Base-by-base conservation (phyloP, 1,140 invertebrate species). In the Rhagoletis zephyria region DNA sequence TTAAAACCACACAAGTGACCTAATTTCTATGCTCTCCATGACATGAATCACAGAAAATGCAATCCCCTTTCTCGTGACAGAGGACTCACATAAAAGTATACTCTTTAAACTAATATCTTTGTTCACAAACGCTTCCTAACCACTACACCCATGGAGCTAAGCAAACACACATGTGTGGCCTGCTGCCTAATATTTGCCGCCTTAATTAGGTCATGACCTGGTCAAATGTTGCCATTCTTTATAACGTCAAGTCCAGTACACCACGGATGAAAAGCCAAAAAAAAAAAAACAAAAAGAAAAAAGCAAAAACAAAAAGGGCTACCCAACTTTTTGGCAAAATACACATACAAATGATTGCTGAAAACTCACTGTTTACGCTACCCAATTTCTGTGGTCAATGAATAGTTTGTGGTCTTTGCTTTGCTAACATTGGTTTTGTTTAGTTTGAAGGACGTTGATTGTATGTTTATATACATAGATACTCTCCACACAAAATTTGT, bases 151-250 rank as follows among this genome's bases (percentile, higher is more conserved):
- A 1, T 30, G 9, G 9, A 12, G 3, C n/a, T 40, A 42, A 9
- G 59, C n/a, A 85, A 19, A 30, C 14, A 85, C n/a, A 59, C 81
- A 60, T 85, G 63, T 85, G 30, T 61, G 59, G 16, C 1, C 12
- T 40, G 40, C 10, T 61, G 56, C 3, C 56, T 63, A 85, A 85
- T 85, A 63, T 85, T 85, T 85, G 85, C 60, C 42, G 85, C 59
- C 85, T 61, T 63, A 85, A 85, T 85, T 85, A 63, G 85, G 85
- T 85, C 85, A 85, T 85, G 85, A 85, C 85, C 85, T 85, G 85
- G 60, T 16, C 56, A 85, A 63, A 42, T 85, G 19, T 42, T 42
- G 56, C 56, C 85, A 85, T 63, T 63, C 56, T 85, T 85, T 48
- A 85, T 61, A 85, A 85, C 42, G 56, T 85, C 42, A 59, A 56